phyloP scores from a whole-genome alignment of 2,797 vertebrate species.

The Onychomys torridus region DNA sequence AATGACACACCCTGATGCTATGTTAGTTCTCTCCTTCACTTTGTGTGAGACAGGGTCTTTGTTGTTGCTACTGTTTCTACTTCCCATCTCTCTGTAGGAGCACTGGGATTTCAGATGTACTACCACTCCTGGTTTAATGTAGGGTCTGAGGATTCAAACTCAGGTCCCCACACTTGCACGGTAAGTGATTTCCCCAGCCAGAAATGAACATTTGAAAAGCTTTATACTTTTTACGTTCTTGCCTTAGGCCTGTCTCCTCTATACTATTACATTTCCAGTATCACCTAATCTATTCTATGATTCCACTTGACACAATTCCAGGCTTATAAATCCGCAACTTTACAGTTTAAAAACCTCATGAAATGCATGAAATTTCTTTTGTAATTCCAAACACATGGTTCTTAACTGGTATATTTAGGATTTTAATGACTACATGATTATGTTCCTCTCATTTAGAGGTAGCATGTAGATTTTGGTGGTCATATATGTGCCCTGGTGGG shows the following conservation, averaged over 20 bases:
- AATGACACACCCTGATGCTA: not conserved
- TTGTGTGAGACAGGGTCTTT: not conserved
- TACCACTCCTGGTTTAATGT: not conserved
- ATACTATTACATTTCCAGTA: not conserved
- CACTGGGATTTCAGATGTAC: not conserved
- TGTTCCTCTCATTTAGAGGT: not conserved
- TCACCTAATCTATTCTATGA: not conserved
- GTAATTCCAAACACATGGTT: not conserved
- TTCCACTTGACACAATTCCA: not conserved
- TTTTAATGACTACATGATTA: slow-evolving; percentile 1
- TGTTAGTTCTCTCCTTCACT: not conserved
- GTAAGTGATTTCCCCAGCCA: not conserved
- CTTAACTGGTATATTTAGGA: not conserved
- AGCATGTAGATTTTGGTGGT: not conserved
- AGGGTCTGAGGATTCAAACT: not conserved
- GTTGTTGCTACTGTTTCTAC: not conserved
- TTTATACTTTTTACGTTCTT: not conserved
- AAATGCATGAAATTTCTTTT: slow-evolving; percentile 17
- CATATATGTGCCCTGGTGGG: not conserved
- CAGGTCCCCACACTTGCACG: not conserved
- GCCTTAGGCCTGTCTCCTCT: not conserved
- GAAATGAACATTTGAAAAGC: not conserved
- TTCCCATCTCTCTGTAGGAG: not conserved
- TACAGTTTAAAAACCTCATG: not conserved
- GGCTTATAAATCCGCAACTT: not conserved